phyloP scores from a whole-genome alignment of 2,888 invertebrate species.

The Lacanobia oleracea region DNA sequence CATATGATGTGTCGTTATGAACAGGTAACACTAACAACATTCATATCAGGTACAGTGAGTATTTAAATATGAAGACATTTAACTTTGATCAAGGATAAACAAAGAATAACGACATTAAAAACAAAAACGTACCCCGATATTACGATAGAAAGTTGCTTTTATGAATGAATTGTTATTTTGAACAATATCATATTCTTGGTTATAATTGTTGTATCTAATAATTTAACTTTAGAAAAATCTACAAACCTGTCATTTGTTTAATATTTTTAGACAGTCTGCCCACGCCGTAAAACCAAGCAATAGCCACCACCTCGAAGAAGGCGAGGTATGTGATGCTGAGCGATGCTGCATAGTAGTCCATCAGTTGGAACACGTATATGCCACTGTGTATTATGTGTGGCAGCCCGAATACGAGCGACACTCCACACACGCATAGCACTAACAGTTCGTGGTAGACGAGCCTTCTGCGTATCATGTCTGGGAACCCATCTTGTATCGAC shows the following conservation, averaged over 20 bases:
- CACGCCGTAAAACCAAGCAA: conserved; percentile 98
- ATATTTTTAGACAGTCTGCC: conserved; percentile 95
- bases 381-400: conserved; percentile 97
- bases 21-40: conserved; percentile 30
- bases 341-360: conserved; percentile 98
- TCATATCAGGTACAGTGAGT: conserved; percentile 27
- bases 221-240: conserved; percentile 8
- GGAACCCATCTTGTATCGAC: conserved; percentile 98
- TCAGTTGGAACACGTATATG: conserved; percentile 97
- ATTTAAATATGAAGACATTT: conserved; percentile 24
- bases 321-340: conserved; percentile 97
- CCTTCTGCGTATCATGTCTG: conserved; percentile 95
- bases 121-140: neutral
- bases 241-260: conserved; percentile 96
- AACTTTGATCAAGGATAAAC: conserved; percentile 28
- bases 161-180: neutral
- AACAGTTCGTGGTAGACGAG: conserved; percentile 96
- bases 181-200: neutral
- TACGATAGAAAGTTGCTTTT: conserved; percentile 3
- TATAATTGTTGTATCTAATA: neutral
- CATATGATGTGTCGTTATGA: conserved; percentile 17
- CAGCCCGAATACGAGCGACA: conserved; percentile 96
- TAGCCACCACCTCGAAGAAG: conserved; percentile 97
- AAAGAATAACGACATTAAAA: conserved; percentile 19
- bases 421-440: conserved; percentile 95